Evolutionary conservation across 2,797 vertebrate genomes (phyloP), one percentile per base, ranked within the genome.

Genomic region (Okamejei kenojei): DNA sequence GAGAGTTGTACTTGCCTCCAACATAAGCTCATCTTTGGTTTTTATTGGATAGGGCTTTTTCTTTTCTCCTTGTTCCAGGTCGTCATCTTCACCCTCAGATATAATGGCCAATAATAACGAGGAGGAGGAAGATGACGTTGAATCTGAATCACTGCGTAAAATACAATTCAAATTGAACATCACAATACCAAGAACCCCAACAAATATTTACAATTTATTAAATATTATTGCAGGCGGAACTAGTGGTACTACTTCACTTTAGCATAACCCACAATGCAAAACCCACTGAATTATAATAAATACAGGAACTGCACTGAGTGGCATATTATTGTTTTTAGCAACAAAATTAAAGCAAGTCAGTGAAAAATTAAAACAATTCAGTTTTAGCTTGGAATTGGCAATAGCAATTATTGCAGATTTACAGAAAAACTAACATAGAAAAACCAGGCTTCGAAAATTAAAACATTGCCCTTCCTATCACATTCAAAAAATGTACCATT

Each of bases 11-110:
- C 97, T 96, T 95, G 99, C 98, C 93, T 97, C 96, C 63, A 97
- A 88, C 93, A 97, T 95, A 79, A 98, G 94, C 93, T 98, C 98
- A 94, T 97, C 97, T 94, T 97, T 97, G 32, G 96, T 97, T 95
- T 95, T 97, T 95, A 97, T 6, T 73, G 95, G 96, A 58, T 84
- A 94, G 71, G 95, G 94, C 93, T 93, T 95, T 77, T 94, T 97
- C 93, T 95, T 95, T 76, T 96, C 97, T 93, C 95, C 96, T 93
- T 94, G 93, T 76, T 95, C 96, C 82, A 95, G 95, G 58, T 96
- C 96, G 0, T 97, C 96, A 7, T 96, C 96, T 2, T 97, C 97
- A 0, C 95, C 95, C 80, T 95, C 97, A 86, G 95, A 95, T 0
- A 95, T 15, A 4, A 91, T 93, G 1, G 94, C 21, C 71, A 95